Base-by-base conservation (phyloP, 2,888 invertebrate species). In the Rotaria sp. region DNA sequence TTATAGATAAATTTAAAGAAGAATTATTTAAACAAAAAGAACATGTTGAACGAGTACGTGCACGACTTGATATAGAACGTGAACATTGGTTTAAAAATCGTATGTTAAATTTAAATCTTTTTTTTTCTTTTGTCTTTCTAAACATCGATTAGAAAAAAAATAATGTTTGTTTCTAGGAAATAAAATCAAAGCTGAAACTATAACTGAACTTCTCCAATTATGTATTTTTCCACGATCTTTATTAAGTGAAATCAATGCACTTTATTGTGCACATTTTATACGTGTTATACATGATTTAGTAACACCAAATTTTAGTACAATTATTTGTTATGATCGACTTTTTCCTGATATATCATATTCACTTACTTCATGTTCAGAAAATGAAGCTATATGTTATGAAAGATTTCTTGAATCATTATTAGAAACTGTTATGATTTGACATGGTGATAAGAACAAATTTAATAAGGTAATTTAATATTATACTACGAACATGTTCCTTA, bases 321-420 rank as follows among this genome's bases (percentile, higher is more conserved):
- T 99, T 86, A 94, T 99, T 85, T 97, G 97, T 91, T 97, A 97
- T 90, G 99, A 99, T 92, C 93, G 97, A 93, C 96, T 98, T 89
- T 97, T 99, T 93, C 96, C 96, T 92, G 98, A 99, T 93, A 96
- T 98, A 88, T 96, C 97, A 0, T 96, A 96, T 92, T 95, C 96
- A 1, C 95, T 99, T 88, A 96, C 97, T 88, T 96, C 96, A 18
- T 97, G 98, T 91, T 96, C 98, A 86, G 99, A 99, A 92, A 97
- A 96, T 90, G 99, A 99, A 92, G 98, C 97, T 85, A 87, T 95
- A 89, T 94, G 97, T 45, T 98, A 97, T 91, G 99, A 99, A 48
- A 93, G 95, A 89, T 98, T 98, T 92, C 93, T 99, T 87, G 95
- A 95, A 91, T 94, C 95, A 87, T 95, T 97, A 93, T 92, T 99